These are phyloP conservation scores for Ramazzottius varieornatus DNA, from an alignment of 2,888 invertebrate genomes.

Conservation along the genomic window DNA sequence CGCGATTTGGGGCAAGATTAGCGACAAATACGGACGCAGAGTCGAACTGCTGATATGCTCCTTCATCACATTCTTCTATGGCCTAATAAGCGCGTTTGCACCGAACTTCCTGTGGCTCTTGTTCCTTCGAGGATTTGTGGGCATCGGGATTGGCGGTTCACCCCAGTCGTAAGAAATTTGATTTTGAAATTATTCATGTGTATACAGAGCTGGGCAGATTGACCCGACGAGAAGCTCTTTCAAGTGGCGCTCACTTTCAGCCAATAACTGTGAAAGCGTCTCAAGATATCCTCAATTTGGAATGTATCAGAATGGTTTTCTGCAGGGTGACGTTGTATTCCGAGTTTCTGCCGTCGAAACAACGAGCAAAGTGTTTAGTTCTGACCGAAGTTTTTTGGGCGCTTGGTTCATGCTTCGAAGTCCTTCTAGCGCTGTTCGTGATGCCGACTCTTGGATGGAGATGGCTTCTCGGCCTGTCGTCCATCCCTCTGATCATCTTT, in stretches of 20 bases:
- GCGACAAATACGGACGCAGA: slow-evolving; percentile 70
- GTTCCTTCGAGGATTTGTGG: slow-evolving; percentile 63
- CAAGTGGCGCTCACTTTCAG: too few species aligned
- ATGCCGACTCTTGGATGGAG: slow-evolving; percentile 77
- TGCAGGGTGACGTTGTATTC: slow-evolving; percentile 73
- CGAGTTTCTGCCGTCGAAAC: slow-evolving; percentile 74
- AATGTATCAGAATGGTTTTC: slow-evolving; percentile 13
- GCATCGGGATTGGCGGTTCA: slow-evolving; percentile 83
- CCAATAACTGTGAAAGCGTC: too few species aligned
- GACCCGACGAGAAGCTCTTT: too few species aligned
- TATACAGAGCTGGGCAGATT: too few species aligned
- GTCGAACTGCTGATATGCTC: slow-evolving; percentile 66
- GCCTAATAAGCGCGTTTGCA: slow-evolving; percentile 59
- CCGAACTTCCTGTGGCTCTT: slow-evolving; percentile 73
- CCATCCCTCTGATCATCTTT: slow-evolving; percentile 58
- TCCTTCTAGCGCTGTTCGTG: slow-evolving; percentile 56
- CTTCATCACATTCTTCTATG: slow-evolving; percentile 66
- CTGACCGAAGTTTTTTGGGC: slow-evolving; percentile 90
- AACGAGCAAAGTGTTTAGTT: slow-evolving; percentile 78
- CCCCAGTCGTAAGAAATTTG: slow-evolving; percentile 59
- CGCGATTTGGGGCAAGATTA: slow-evolving; percentile 61
- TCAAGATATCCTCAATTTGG: not conserved
- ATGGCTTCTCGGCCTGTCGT: slow-evolving; percentile 68
- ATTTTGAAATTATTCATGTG: not conserved
- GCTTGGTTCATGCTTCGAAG: slow-evolving; percentile 72